A percentile compares a stretch with the other conserved stretches of the same genome.
Evolutionary conservation across 2,113 vertebrate genomes (phyloP).

Genomic region (Silurus asotus): DNA sequence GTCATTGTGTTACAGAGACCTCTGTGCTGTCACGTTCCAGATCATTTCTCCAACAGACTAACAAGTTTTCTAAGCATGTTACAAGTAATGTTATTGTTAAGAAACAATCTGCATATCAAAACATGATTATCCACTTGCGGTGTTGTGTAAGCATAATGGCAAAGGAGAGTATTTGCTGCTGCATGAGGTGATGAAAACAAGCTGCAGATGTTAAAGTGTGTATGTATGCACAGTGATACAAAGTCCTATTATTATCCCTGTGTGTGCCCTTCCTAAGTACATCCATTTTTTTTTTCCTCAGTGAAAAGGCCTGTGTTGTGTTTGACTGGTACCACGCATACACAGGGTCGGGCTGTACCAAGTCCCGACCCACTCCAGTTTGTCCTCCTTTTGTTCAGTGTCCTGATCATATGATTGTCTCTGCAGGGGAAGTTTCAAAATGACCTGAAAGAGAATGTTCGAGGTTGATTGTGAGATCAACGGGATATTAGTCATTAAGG

Average conservation of each 20-base stretch:
- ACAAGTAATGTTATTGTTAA: background rate
- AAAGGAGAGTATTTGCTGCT: background rate
- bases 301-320: conserved; percentile 70
- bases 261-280: conserved; percentile 57
- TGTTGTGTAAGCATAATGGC: background rate
- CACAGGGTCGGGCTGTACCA: conserved; percentile 62
- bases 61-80: background rate
- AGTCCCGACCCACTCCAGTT: conserved; percentile 60
- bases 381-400: conserved; percentile 53
- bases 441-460: background rate
- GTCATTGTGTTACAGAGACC: background rate
- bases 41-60: no score
- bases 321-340: conserved; percentile 63
- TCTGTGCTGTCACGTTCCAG: background rate
- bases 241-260: conserved; percentile 66
- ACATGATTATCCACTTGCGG: background rate
- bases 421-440: conserved; percentile 1
- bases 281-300: conserved; percentile 59
- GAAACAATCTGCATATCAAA: background rate
- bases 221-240: conserved; percentile 57
- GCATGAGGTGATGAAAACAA: conserved; percentile 9
- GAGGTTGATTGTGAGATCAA: background rate
- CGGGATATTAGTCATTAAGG: background rate
- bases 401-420: conserved; percentile 59
- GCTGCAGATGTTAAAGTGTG: conserved; percentile 25